Base-by-base conservation (phyloP, 2,797 vertebrate genomes). In the Psittacula derbiana region DNA sequence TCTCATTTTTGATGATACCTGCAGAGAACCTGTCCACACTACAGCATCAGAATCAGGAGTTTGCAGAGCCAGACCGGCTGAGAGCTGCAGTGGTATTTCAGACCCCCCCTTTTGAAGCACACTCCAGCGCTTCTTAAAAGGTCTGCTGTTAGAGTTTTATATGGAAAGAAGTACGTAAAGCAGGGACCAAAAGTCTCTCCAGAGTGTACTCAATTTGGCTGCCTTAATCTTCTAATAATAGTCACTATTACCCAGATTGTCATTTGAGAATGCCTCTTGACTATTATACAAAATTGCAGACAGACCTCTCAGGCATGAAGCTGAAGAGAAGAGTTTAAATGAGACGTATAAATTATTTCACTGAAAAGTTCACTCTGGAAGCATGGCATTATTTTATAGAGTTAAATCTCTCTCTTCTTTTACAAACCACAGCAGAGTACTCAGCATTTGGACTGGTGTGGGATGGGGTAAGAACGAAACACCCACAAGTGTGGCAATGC, bases 401-500 rank as follows among this genome's bases (percentile, higher is more conserved):
- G 30, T 44, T 72, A 10, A 62, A 52, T 30, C n/a, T 61, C 58
- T 52, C 62, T 52, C 55, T 64, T 14, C 72, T 55, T n/a, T 31
- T 53, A 17, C 27, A 7, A 14, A 27, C 50, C 36, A 15, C 64
- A 47, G 65, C 1, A 15, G 64, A 33, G 38, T 21, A 9, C 73
- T 40, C 61, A 12, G 74, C 3, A 0, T 23, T 15, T 25, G 17
- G 30, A 9, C 60, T 31, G 58, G 60, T n/a, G 16, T 17, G 36
- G 13, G 50, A 6, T 13, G 20, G 38, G 21, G 41, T 17, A 19
- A 44, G 36, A 44, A 8, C 8, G 0, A 38, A 78, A 19, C 16
- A 46, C n/a, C 65, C 10, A 0, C 19, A 16, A 27, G 52, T 11
- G 0, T 5, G 11, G 36, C 5, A 0, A 2, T 24, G 31, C 47